These are phyloP conservation scores for Albula goreensis DNA, from an alignment of 2,113 vertebrate genomes.

Conservation along the genomic window DNA sequence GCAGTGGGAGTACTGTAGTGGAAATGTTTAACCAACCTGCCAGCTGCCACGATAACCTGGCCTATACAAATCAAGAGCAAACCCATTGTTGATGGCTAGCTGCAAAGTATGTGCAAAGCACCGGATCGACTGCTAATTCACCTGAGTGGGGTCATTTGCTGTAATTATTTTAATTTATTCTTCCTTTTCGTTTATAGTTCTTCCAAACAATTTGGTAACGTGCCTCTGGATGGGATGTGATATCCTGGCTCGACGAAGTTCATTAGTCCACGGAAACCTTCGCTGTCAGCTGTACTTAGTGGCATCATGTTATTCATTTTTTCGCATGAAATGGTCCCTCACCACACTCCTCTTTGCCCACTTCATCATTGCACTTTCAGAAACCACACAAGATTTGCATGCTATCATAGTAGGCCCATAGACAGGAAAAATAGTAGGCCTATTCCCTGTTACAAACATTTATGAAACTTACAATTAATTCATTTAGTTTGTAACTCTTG, in stretches of 20 bases:
- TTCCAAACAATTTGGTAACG: neutral
- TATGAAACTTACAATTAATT: no score
- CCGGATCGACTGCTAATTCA: neutral
- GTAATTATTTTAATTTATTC: neutral
- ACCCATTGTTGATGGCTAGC: slow-evolving; percentile 27
- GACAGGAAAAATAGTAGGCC: no score
- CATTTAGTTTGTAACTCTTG: no score
- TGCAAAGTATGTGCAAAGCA: slow-evolving; percentile 31
- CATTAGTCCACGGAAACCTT: neutral
- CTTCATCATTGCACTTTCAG: neutral
- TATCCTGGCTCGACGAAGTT: slow-evolving; percentile 4
- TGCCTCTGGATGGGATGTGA: neutral
- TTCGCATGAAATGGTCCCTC: neutral
- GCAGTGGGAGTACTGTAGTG: neutral
- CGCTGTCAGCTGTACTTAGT: neutral
- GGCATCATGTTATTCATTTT: neutral
- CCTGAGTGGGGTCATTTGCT: slow-evolving; percentile 1
- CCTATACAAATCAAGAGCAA: neutral
- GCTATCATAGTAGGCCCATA: no score
- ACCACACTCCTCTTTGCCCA: neutral
- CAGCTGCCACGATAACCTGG: neutral
- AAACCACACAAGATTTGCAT: no score
- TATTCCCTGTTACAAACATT: no score
- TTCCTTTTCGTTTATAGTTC: neutral
- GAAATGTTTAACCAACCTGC: slow-evolving; percentile 5